phyloP scores from a whole-genome alignment of 2,888 invertebrate genomes.

The Eledona agricola region DNA sequence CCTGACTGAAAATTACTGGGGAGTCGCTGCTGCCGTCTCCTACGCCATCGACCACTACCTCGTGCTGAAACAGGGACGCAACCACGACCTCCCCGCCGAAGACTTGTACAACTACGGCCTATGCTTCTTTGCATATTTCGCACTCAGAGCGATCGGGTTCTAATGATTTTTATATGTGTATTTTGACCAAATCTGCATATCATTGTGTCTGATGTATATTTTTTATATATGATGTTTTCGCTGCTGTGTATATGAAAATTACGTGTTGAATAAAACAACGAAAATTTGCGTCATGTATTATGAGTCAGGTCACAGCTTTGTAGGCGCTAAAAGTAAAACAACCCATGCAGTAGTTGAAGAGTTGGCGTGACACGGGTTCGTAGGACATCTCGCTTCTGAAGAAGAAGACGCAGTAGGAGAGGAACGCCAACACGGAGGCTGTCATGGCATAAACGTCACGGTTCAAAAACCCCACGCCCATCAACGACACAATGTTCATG shows the following conservation, averaged over 20 bases:
- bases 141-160: constrained; percentile 49
- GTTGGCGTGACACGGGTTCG: constrained; percentile 11
- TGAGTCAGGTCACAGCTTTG: constrained; percentile 8
- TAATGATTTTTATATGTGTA: constrained; percentile 27
- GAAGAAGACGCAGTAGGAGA: constrained; percentile 13
- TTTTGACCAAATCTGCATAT: constrained; percentile 43
- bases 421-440: constrained; percentile 1
- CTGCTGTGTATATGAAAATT: constrained; percentile 24
- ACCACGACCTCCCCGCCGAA: constrained; percentile 53
- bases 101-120: constrained; percentile 60
- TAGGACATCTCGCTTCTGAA: constrained; percentile 12
- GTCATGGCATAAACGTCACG: constrained; percentile 10
- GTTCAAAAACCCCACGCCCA: constrained; percentile 15
- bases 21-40: constrained; percentile 50
- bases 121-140: constrained; percentile 59
- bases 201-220: constrained; percentile 41
- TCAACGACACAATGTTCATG: constrained; percentile 12
- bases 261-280: constrained; percentile 23
- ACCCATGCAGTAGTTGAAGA: constrained; percentile 23
- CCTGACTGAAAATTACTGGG: constrained; percentile 54
- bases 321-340: constrained; percentile 8
- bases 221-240: constrained; percentile 33
- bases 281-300: too few relatives aligned
- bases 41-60: constrained; percentile 55
- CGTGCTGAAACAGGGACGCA: constrained; percentile 49